Percentiles rank a stretch among this genome's conserved stretches.
These are phyloP conservation scores for Uloborus plumipes DNA, from an alignment of 2,888 invertebrate species.

Conservation along the genomic window DNA sequence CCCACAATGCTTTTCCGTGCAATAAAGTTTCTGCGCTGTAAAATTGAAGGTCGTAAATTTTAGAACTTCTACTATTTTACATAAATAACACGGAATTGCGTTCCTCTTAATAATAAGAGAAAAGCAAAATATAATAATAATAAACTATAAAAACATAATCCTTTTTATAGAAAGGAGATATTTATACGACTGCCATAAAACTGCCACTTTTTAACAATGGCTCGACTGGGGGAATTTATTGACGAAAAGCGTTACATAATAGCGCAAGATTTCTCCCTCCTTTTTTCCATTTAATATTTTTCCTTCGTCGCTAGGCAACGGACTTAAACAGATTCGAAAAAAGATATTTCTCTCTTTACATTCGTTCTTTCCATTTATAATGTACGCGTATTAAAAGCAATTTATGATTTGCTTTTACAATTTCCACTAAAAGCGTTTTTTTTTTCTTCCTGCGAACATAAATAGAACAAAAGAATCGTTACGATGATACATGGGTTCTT, in stretches of 20 bases:
- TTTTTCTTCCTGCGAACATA: slow-evolving; percentile 34
- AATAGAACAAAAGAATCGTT: slow-evolving; percentile 55
- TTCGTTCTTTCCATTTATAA: slow-evolving; percentile 45
- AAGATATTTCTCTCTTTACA: slow-evolving; percentile 39
- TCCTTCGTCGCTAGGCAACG: slow-evolving; percentile 44
- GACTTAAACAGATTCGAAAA: slow-evolving; percentile 59
- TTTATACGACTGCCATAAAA: slow-evolving; percentile 60
- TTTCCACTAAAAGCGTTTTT: slow-evolving; percentile 33
- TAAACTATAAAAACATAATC: slow-evolving; percentile 62
- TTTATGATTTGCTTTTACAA: slow-evolving; percentile 64
- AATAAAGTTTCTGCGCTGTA: slow-evolving; percentile 60
- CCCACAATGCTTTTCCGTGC: slow-evolving; percentile 25
- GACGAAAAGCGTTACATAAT: slow-evolving; percentile 62
- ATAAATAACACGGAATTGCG: slow-evolving; percentile 56
- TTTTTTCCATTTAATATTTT: slow-evolving; percentile 51
- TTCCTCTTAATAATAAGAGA: slow-evolving; percentile 43
- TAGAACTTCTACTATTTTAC: slow-evolving; percentile 40
- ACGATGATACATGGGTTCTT: slow-evolving; percentile 47
- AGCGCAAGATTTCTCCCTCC: slow-evolving; percentile 60
- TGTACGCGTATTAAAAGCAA: slow-evolving; percentile 60
- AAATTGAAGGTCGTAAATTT: slow-evolving; percentile 41
- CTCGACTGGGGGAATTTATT: slow-evolving; percentile 56
- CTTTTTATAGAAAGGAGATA: slow-evolving; percentile 60
- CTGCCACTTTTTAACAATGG: slow-evolving; percentile 62
- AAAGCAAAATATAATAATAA: slow-evolving; percentile 41